Percentiles rank a stretch among this genome's conserved stretches.
Evolutionary conservation across 1,140 invertebrate species (phyloP).

Genomic region (Dinoponera quadriceps): DNA sequence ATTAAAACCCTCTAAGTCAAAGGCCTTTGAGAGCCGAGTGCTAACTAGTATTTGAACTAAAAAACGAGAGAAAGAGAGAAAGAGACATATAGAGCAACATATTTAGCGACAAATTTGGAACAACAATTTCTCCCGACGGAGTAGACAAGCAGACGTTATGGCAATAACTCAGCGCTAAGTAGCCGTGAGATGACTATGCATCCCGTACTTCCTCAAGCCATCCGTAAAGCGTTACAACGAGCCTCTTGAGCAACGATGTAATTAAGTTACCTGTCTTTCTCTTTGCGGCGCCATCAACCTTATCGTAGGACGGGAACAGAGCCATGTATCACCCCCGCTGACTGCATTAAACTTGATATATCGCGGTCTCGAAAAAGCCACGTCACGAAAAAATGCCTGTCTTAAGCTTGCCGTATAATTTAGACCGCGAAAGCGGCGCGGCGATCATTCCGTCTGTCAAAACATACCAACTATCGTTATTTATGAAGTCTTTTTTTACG

Average conservation of each 20-base stretch:
- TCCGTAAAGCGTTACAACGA: conserved; percentile 45
- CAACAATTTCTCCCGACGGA: not conserved
- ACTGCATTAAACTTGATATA: conserved; percentile 20
- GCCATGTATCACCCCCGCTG: not conserved
- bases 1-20: too few species aligned
- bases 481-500: not conserved
- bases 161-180: conserved; percentile 40
- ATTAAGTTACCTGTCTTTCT: conserved; percentile 38
- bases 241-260: conserved; percentile 46
- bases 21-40: too few species aligned
- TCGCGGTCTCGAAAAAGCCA: not conserved
- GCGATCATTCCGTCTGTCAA: conserved; percentile 12
- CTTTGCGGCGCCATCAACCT: not conserved
- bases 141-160: conserved; percentile 12
- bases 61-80: too few species aligned
- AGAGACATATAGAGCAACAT: conserved; percentile 5
- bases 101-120: conserved; percentile 22
- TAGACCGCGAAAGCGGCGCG: not conserved
- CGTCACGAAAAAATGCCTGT: not conserved
- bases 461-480: conserved; percentile 14
- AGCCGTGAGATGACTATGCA: conserved; percentile 15
- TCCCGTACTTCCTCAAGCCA: conserved; percentile 42
- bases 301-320: conserved; percentile 29
- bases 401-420: conserved; percentile 2
- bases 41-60: too few species aligned